Evolutionary conservation across 2,888 invertebrate species (phyloP).

Genomic region (Drosophila macrothrix): DNA sequence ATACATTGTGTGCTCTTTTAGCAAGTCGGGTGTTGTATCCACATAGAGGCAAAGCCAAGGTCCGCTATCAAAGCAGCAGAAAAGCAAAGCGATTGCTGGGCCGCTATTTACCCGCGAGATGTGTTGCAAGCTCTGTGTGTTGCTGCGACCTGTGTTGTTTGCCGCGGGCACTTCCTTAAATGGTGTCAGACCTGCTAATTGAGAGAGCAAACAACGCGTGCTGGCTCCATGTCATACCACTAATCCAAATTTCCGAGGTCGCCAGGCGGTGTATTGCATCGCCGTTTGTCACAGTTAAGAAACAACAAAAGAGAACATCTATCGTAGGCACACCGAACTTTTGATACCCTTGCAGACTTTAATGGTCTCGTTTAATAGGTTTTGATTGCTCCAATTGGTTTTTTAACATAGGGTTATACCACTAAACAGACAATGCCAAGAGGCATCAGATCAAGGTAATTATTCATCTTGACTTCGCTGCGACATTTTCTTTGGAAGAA

Average conservation of each 20-base stretch:
- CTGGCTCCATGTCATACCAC: constrained; percentile 50
- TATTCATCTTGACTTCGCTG: too few species aligned
- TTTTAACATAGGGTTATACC: too few species aligned
- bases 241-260: constrained; percentile 50
- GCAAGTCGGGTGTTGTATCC: constrained; percentile 6
- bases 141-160: constrained; percentile 30
- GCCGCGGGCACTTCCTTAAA: constrained; percentile 61
- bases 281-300: neutral
- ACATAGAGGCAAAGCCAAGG: constrained; percentile 21
- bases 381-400: neutral
- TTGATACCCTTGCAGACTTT: neutral
- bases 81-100: constrained; percentile 24
- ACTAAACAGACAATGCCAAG: neutral
- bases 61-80: constrained; percentile 11
- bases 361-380: neutral
- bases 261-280: neutral
- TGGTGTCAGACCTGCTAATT: constrained; percentile 63
- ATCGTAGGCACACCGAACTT: neutral
- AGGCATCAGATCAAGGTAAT: neutral
- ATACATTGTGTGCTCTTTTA: neutral
- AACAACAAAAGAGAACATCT: neutral
- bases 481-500: neutral
- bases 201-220: constrained; percentile 72
- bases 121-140: constrained; percentile 57
- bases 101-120: constrained; percentile 66